Evolutionary conservation across 2,888 invertebrate species (phyloP).

Genomic region (Caenorhabditis panamensis): DNA sequence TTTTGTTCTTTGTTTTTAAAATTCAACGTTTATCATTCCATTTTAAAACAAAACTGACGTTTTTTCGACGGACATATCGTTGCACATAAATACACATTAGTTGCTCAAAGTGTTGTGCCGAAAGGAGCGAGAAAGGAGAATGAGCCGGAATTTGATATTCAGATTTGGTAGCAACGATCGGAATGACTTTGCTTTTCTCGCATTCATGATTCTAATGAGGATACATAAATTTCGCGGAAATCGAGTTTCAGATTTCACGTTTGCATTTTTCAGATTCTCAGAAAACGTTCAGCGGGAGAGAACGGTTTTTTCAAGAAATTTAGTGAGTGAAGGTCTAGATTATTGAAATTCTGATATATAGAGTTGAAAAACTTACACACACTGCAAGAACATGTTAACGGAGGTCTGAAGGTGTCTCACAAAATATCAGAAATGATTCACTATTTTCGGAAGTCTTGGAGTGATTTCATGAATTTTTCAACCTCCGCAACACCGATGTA

Average conservation of each 20-base stretch:
- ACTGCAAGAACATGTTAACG: too few species aligned
- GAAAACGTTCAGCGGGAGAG: background rate
- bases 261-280: background rate
- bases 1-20: background rate
- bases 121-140: background rate
- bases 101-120: background rate
- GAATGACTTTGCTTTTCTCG: slow-evolving; percentile 22
- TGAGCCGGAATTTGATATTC: slow-evolving; percentile 44
- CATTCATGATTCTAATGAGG: slow-evolving; percentile 29
- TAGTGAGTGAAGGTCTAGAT: too few species aligned
- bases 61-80: slow-evolving; percentile 3
- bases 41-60: slow-evolving; percentile 27
- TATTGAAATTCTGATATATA: too few species aligned
- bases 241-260: slow-evolving; percentile 2
- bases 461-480: too few species aligned
- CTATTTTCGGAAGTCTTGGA: too few species aligned
- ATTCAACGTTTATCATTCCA: background rate
- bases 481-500: too few species aligned
- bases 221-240: background rate
- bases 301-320: background rate
- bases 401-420: too few species aligned
- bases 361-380: too few species aligned
- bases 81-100: slow-evolving; percentile 2
- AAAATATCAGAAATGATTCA: too few species aligned
- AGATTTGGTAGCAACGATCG: slow-evolving; percentile 17